Percentiles rank a stretch among this genome's conserved stretches.
phyloP scores from a whole-genome alignment of 2,888 invertebrate genomes.

The Ptilodon capucinus region DNA sequence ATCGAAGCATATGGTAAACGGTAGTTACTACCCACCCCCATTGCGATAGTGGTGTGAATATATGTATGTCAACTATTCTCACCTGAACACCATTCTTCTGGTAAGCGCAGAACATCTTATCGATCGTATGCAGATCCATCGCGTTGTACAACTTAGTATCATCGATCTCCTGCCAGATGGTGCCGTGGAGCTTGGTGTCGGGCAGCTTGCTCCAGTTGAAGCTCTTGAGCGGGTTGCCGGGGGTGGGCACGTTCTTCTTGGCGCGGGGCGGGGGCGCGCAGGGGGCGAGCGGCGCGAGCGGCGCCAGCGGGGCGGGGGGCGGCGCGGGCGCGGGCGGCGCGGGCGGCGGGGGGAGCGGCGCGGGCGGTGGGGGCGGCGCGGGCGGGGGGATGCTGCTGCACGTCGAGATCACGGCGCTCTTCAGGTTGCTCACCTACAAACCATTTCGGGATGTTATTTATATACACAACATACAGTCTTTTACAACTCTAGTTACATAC shows the following conservation, averaged over 20 bases:
- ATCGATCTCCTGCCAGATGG: conserved; percentile 97
- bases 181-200: conserved; percentile 94
- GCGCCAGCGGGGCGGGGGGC: conserved; percentile 83
- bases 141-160: conserved; percentile 95
- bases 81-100: conserved; percentile 95
- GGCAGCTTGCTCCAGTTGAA: conserved; percentile 99
- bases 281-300: conserved; percentile 71
- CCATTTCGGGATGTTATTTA: not conserved
- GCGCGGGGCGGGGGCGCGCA: conserved; percentile 82
- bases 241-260: conserved; percentile 95
- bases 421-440: conserved; percentile 73
- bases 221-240: conserved; percentile 95
- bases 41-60: too few species aligned
- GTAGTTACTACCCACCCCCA: too few species aligned
- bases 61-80: conserved; percentile 6
- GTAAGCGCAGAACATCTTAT: conserved; percentile 96
- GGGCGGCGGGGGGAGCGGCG: conserved; percentile 42
- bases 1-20: too few species aligned
- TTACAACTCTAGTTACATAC: too few species aligned
- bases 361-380: conserved; percentile 75
- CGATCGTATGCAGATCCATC: conserved; percentile 95
- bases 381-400: conserved; percentile 51
- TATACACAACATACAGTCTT: too few species aligned
- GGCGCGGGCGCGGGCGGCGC: conserved; percentile 84
- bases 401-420: conserved; percentile 71